Evolutionary conservation across 2,113 vertebrate genomes (phyloP).

Genomic region (Leptobrachium ailaonicum): DNA sequence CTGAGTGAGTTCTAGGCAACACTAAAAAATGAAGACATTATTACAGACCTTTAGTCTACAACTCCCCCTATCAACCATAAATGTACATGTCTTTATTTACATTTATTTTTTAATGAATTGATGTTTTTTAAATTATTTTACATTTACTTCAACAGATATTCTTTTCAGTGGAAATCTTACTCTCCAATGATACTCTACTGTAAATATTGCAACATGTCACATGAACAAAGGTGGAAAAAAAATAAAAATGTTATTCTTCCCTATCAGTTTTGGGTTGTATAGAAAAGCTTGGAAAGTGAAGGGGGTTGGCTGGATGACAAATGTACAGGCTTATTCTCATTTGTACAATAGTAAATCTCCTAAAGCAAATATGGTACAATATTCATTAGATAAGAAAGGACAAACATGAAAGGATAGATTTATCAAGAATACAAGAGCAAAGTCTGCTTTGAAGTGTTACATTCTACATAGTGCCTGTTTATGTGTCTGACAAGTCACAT

Average conservation of each 20-base stretch:
- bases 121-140: no score
- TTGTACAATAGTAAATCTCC: background rate
- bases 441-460: background rate
- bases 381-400: background rate
- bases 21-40: no score
- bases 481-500: constrained; percentile 9
- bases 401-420: background rate
- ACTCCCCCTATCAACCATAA: no score
- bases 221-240: background rate
- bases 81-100: no score
- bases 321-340: background rate
- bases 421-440: background rate
- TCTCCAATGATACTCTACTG: no score
- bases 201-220: no score
- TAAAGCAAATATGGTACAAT: background rate
- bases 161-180: no score
- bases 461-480: background rate
- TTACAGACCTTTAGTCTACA: no score
- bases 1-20: no score
- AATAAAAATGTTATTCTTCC: background rate
- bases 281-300: background rate
- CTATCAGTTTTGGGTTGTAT: background rate
- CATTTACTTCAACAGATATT: no score
- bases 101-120: no score
- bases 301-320: background rate